Base-by-base conservation (phyloP, 2,888 invertebrate genomes). In the Drosophila limbata region DNA sequence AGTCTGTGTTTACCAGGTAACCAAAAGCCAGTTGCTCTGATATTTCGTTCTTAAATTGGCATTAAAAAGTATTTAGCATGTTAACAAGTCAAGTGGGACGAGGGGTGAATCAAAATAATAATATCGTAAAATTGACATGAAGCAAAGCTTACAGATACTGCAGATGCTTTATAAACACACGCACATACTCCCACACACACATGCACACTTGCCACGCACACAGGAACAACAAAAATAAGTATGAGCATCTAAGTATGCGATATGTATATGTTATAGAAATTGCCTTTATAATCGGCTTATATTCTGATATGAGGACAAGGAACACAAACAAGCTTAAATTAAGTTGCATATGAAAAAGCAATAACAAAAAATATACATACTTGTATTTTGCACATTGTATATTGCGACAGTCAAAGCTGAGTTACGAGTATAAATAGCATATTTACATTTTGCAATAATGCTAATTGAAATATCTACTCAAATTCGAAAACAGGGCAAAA, bases 11-110 rank as follows among this genome's bases (percentile, higher is more conserved):
- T 51, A 17, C 15, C 39, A 39, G n/a, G 21, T 33, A 53, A 40
- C 19, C 21, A 33, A 53, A 35, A 51, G 28, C n/a, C 55, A 68
- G 73, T 47, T 57, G 52, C 63, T 45, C 17, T 35, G 31, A 25
- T 17, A 55, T 55, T 57, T 48, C 35, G 44, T 50, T 69, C 77
- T 61, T 84, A 87, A 84, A 79, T 68, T 77, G 81, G 71, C 69
- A 87, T 87, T 84, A 79, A 73, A 81, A 79, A 82, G 82, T 77
- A 84, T 84, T 84, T 87, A 82, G 85, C 73, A 82, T 87, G 85
- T 82, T 84, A 77, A 84, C 87, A 84, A 84, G 88, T 53, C 69
- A 73, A 57, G 65, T 42, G 25, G 51, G 10, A 28, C 10, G 37
- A 9, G 15, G 2, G n/a, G 35, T 4, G 57, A 61, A 68, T 65